A percentile compares a stretch with the other conserved stretches of the same genome.
These are phyloP conservation scores for Sphaerophoria rueppellii DNA, from an alignment of 2,888 invertebrate species.

Conservation along the genomic window DNA sequence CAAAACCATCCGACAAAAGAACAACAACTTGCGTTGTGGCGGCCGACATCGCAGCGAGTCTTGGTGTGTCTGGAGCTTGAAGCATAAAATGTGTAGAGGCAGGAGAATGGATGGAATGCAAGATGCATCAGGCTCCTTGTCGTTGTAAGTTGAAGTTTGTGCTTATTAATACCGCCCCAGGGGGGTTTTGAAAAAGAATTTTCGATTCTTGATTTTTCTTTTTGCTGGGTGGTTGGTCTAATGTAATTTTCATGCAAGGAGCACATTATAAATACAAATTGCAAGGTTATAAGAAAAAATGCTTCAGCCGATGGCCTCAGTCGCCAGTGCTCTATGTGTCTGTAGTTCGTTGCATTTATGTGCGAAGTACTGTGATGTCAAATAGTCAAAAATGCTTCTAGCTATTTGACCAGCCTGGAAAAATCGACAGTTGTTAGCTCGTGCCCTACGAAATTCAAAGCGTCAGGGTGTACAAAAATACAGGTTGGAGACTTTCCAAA, in stretches of 20 bases:
- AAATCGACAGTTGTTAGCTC: too few relatives aligned
- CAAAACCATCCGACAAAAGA: conserved; percentile 14
- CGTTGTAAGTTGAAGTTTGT: conserved; percentile 39
- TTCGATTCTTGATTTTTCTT: conserved; percentile 12
- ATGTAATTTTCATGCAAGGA: conserved; percentile 51
- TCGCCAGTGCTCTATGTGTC: too few relatives aligned
- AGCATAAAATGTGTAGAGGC: conserved; percentile 15
- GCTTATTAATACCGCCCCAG: conserved; percentile 48
- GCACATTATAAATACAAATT: conserved; percentile 58
- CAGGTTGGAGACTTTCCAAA: too few relatives aligned
- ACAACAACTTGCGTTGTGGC: too few relatives aligned
- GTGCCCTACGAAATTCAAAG: too few relatives aligned
- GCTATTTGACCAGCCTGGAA: too few relatives aligned
- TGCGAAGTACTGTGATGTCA: too few relatives aligned
- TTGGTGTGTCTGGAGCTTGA: conserved; percentile 5
- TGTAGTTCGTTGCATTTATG: too few relatives aligned
- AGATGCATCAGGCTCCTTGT: not conserved
- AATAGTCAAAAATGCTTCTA: too few relatives aligned
- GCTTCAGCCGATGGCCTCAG: too few relatives aligned
- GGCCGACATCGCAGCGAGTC: too few relatives aligned
- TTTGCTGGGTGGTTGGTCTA: conserved; percentile 41
- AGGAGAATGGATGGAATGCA: not conserved
- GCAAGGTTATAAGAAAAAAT: not conserved
- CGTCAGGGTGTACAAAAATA: too few relatives aligned
- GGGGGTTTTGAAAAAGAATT: conserved; percentile 37